Conservation (phyloP, 2,797 vertebrate species). For the Oreochromis mossambicus region DNA sequence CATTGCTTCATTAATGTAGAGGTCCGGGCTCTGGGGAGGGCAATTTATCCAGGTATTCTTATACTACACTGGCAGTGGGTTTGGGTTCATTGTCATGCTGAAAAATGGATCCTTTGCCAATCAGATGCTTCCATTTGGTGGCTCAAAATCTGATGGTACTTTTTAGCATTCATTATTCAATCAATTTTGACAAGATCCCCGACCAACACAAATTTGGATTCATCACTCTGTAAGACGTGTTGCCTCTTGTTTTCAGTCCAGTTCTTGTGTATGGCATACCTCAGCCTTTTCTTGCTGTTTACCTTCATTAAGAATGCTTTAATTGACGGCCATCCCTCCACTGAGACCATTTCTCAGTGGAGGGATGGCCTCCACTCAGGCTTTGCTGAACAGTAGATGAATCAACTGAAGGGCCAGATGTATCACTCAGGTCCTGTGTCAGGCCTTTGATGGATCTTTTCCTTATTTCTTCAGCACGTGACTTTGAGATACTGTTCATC, state of each 20-base stretch:
- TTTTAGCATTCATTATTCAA: background rate
- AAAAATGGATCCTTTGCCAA: background rate
- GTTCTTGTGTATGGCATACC: background rate
- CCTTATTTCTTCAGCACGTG: background rate
- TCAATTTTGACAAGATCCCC: background rate
- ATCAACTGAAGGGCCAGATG: background rate
- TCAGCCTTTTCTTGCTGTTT: background rate
- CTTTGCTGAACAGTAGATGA: background rate
- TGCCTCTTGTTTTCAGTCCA: background rate
- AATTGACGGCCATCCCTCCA: background rate
- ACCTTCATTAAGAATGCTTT: background rate
- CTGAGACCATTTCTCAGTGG: background rate
- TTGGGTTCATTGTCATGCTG: background rate
- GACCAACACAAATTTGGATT: too few relatives aligned
- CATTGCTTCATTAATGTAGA: background rate
- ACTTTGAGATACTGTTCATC: background rate
- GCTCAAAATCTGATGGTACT: background rate
- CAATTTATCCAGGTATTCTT: background rate
- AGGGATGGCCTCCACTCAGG: background rate
- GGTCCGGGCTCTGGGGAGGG: background rate
- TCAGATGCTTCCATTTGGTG: background rate
- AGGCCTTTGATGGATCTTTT: background rate
- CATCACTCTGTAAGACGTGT: background rate
- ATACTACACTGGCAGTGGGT: background rate
- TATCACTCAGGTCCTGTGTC: background rate